Percentiles rank a stretch among this genome's conserved stretches.
These are phyloP conservation scores for Phoxinus phoxinus DNA, from an alignment of 2,113 vertebrate genomes.

Conservation along the genomic window DNA sequence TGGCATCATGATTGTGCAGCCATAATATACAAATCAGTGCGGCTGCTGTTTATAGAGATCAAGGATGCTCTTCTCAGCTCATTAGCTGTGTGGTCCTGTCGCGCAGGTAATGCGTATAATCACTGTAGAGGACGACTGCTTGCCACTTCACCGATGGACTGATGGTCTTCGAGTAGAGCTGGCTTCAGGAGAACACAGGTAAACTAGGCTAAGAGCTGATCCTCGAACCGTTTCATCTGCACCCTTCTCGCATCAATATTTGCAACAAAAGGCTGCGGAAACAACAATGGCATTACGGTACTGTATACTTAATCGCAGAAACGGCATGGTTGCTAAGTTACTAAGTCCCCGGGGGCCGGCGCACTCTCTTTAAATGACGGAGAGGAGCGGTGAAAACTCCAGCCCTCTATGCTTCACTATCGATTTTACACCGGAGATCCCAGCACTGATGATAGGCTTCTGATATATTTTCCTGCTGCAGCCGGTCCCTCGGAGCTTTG, in stretches of 20 bases:
- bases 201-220: conserved; percentile 81
- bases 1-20: background rate
- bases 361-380: conserved; percentile 97
- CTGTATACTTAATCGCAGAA: conserved; percentile 93
- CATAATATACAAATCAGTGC: background rate
- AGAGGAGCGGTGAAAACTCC: conserved; percentile 99
- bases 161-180: background rate
- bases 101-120: background rate
- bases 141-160: background rate
- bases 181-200: conserved; percentile 44
- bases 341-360: conserved; percentile 84
- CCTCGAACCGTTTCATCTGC: conserved; percentile 88
- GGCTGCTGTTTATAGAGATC: background rate
- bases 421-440: conserved; percentile 99
- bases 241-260: conserved; percentile 80
- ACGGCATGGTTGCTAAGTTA: conserved; percentile 89
- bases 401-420: conserved; percentile 99
- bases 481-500: conserved; percentile 91
- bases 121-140: background rate
- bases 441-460: conserved; percentile 98
- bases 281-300: conserved; percentile 87
- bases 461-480: conserved; percentile 99
- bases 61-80: background rate
- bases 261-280: conserved; percentile 85
- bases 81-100: background rate